Conservation (phyloP, 2,797 vertebrate genomes). For the Peromyscus nudipes region DNA sequence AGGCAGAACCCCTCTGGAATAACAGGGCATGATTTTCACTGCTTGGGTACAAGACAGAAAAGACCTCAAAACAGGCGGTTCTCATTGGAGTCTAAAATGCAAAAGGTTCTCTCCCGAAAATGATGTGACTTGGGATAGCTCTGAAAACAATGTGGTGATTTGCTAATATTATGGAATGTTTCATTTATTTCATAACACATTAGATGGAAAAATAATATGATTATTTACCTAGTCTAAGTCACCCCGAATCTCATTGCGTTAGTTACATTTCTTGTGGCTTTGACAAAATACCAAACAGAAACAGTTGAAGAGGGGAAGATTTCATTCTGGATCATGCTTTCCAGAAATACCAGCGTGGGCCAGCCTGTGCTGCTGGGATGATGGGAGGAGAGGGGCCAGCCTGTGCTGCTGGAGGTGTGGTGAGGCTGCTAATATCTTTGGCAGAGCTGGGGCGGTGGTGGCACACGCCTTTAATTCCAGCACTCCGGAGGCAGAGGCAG, state of each 20-base stretch:
- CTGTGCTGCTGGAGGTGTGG: no score
- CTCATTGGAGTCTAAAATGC: neutral
- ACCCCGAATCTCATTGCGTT: neutral
- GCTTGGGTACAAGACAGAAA: neutral
- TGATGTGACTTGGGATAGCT: neutral
- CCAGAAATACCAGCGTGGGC: neutral
- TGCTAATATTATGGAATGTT: conserved; percentile 18
- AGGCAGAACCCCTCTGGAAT: neutral
- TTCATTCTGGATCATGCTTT: neutral
- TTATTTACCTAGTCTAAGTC: conserved; percentile 29
- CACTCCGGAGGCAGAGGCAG: no score
- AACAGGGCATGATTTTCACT: neutral
- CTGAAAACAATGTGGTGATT: neutral
- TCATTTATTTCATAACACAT: neutral
- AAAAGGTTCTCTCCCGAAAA: neutral
- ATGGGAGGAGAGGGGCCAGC: neutral
- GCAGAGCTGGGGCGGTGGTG: neutral
- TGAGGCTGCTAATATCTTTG: neutral
- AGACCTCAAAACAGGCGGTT: neutral
- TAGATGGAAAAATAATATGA: conserved; percentile 26
- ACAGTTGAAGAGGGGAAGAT: neutral
- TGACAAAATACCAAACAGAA: neutral
- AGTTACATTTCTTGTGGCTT: conserved; percentile 8
- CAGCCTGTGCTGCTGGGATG: neutral
- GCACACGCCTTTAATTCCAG: no score